Conservation (phyloP, 2,888 invertebrate species). For the Punctoribates punctum region DNA sequence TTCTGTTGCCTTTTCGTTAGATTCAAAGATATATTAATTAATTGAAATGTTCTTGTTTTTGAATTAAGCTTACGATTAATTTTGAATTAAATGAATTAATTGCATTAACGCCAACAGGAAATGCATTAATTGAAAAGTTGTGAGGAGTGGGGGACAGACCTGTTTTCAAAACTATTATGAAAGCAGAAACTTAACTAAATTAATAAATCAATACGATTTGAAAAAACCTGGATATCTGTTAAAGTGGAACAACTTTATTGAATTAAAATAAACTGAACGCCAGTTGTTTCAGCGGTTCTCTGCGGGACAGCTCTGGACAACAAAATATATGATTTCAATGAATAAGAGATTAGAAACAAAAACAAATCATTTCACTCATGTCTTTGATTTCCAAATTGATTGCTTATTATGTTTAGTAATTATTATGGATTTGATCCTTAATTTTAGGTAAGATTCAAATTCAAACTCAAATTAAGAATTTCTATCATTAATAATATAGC, state of each 20-base stretch:
- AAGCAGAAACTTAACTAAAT: slow-evolving; percentile 4
- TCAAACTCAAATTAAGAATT: too few relatives aligned
- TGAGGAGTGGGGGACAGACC: slow-evolving; percentile 7
- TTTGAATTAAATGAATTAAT: background rate
- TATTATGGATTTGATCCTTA: too few relatives aligned
- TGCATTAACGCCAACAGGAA: background rate
- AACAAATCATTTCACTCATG: too few relatives aligned
- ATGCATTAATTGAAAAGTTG: slow-evolving; percentile 16
- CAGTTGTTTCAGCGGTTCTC: background rate
- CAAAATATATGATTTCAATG: background rate
- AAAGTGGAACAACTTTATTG: background rate
- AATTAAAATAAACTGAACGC: background rate
- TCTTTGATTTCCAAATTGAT: too few relatives aligned
- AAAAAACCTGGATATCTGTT: background rate
- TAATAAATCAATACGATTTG: slow-evolving; percentile 25
- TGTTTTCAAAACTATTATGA: background rate
- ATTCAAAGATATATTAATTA: background rate
- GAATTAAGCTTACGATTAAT: background rate
- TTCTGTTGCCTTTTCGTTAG: background rate
- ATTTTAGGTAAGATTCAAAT: too few relatives aligned
- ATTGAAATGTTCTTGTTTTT: too few relatives aligned
- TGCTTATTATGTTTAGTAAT: too few relatives aligned
- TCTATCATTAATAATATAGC: too few relatives aligned
- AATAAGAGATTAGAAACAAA: background rate
- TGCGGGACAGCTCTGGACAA: background rate